Percentiles rank a stretch among this genome's conserved stretches.
Evolutionary conservation across 2,113 vertebrate genomes (phyloP).

Genomic region (Benitochromis conjunctus): DNA sequence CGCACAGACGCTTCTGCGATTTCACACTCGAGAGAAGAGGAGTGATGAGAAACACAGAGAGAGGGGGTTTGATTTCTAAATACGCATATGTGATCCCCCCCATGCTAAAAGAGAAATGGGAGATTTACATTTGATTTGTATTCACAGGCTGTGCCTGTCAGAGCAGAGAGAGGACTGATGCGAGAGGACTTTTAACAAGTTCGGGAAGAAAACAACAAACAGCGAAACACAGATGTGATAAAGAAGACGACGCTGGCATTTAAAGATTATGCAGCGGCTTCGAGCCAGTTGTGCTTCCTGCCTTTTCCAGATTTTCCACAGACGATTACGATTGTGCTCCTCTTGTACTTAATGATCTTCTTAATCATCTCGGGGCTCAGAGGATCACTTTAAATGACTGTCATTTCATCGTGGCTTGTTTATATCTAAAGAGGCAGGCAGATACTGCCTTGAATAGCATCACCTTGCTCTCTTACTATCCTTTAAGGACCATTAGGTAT

Average conservation of each 20-base stretch:
- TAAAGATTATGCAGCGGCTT: conserved; percentile 9
- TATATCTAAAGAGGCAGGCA: background rate
- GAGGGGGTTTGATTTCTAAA: conserved; percentile 7
- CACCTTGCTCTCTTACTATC: background rate
- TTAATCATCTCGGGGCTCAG: conserved; percentile 15
- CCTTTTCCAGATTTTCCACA: conserved; percentile 29
- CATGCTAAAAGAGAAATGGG: background rate
- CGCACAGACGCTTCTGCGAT: conserved; percentile 31
- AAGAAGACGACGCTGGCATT: background rate
- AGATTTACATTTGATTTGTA: conserved; percentile 50
- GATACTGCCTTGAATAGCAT: background rate
- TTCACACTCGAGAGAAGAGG: conserved; percentile 39
- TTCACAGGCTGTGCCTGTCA: conserved; percentile 29
- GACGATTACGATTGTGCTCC: conserved; percentile 12
- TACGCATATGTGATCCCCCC: background rate
- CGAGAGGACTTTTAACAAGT: conserved; percentile 39
- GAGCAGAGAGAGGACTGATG: conserved; percentile 14
- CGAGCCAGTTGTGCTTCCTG: conserved; percentile 1
- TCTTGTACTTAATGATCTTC: conserved; percentile 23
- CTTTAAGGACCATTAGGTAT: background rate
- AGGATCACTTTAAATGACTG: conserved; percentile 20
- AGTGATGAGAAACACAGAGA: conserved; percentile 4
- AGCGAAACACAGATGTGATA: conserved; percentile 1
- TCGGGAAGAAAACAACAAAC: background rate
- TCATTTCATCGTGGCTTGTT: conserved; percentile 13